phyloP scores from a whole-genome alignment of 2,113 vertebrate species.

The Otolemur garnettii region DNA sequence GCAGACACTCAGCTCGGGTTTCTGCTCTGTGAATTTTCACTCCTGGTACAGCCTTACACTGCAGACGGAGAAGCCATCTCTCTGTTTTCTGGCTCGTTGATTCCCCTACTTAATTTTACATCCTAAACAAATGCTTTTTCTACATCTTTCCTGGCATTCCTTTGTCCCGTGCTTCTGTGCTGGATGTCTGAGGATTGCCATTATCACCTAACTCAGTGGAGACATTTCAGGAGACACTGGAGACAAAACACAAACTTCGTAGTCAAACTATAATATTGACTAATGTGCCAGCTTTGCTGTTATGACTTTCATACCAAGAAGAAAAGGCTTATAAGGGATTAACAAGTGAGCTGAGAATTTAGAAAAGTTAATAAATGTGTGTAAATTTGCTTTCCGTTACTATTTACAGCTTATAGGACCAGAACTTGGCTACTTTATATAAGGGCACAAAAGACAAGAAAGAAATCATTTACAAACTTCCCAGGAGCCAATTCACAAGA shows the following conservation, averaged over 20 bases:
- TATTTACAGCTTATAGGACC: not conserved
- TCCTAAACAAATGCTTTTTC: not conserved
- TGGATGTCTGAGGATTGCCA: not conserved
- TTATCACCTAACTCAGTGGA: not conserved
- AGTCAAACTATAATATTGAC: not conserved
- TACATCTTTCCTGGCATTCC: not conserved
- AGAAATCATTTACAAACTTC: slow-evolving; percentile 39
- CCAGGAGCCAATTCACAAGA: slow-evolving; percentile 48
- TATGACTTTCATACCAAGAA: not conserved
- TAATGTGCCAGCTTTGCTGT: too few relatives aligned
- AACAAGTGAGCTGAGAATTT: not conserved
- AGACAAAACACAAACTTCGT: not conserved
- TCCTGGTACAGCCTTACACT: not conserved
- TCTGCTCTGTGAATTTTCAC: not conserved
- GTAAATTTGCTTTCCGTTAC: not conserved
- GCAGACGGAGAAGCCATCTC: not conserved
- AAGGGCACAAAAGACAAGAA: slow-evolving; percentile 15
- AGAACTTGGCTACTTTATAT: not conserved
- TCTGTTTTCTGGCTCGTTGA: not conserved
- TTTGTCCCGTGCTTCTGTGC: not conserved
- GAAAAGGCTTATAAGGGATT: not conserved
- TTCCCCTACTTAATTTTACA: not conserved
- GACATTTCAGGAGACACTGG: not conserved
- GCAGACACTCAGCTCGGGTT: not conserved
- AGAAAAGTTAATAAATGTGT: not conserved